A percentile compares a stretch with the other conserved stretches of the same genome.
phyloP scores from a whole-genome alignment of 2,888 invertebrate species.

The Drosophila sordidapex region DNA sequence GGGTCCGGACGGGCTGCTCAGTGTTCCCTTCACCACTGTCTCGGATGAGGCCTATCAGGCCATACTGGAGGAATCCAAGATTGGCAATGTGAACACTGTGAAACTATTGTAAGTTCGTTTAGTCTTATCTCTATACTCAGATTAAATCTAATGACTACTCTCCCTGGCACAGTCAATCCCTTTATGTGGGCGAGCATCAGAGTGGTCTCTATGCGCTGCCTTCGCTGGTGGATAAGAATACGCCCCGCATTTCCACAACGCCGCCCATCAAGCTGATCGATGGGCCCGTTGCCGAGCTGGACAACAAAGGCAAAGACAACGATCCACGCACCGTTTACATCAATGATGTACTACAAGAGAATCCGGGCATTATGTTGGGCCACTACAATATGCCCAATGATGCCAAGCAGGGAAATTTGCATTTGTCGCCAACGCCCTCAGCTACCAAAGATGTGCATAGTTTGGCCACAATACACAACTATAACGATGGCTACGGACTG shows the following conservation, averaged over 20 bases:
- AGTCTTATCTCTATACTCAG: not conserved
- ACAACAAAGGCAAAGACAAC: slow-evolving; percentile 46
- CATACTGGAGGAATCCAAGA: slow-evolving; percentile 87
- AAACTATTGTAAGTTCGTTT: slow-evolving; percentile 87
- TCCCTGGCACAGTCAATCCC: slow-evolving; percentile 89
- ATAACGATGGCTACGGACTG: slow-evolving; percentile 75
- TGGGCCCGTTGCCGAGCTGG: slow-evolving; percentile 87
- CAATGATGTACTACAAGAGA: slow-evolving; percentile 84
- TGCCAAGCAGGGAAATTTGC: slow-evolving; percentile 69
- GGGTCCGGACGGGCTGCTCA: slow-evolving; percentile 91
- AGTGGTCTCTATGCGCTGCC: slow-evolving; percentile 96
- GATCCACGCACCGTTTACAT: slow-evolving; percentile 86
- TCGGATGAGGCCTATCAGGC: slow-evolving; percentile 93
- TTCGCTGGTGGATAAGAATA: slow-evolving; percentile 95
- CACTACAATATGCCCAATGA: slow-evolving; percentile 90
- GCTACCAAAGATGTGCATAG: slow-evolving; percentile 71
- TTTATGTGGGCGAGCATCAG: slow-evolving; percentile 95
- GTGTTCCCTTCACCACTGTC: slow-evolving; percentile 95
- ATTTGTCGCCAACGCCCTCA: slow-evolving; percentile 81
- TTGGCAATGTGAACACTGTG: slow-evolving; percentile 87
- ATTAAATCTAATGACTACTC: not conserved
- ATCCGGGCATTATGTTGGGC: slow-evolving; percentile 85
- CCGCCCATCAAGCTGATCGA: slow-evolving; percentile 90
- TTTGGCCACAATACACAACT: slow-evolving; percentile 82
- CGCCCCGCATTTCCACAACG: slow-evolving; percentile 91